Evolutionary conservation across 2,888 invertebrate genomes (phyloP).

Genomic region (Artemia sp.): DNA sequence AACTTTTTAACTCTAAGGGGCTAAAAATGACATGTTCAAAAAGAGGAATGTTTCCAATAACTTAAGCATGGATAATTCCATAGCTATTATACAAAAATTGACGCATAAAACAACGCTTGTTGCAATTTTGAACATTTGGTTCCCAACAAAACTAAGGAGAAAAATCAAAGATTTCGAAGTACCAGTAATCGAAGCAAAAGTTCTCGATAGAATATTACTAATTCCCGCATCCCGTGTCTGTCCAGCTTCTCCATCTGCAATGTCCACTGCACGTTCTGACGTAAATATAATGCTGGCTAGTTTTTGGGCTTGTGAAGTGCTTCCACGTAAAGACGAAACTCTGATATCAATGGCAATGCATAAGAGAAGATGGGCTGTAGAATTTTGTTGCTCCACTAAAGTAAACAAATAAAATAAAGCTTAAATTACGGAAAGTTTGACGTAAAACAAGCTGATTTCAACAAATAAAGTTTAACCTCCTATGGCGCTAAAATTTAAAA

Average conservation of each 20-base stretch:
- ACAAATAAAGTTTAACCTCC: neutral
- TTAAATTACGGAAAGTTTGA: constrained; percentile 14
- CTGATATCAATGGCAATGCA: constrained; percentile 15
- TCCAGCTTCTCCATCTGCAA: neutral
- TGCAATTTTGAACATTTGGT: no score
- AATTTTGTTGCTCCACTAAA: constrained; percentile 1
- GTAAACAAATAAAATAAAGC: neutral
- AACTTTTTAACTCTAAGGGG: no score
- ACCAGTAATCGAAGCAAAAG: constrained; percentile 16
- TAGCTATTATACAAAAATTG: no score
- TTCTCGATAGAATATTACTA: neutral
- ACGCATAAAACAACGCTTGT: no score
- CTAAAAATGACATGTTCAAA: no score
- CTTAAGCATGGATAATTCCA: no score
- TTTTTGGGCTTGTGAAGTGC: constrained; percentile 7
- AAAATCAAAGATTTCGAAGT: no score
- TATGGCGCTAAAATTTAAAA: no score
- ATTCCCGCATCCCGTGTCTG: neutral
- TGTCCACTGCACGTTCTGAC: neutral
- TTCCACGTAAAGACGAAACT: constrained; percentile 22
- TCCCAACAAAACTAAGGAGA: no score
- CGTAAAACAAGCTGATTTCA: neutral
- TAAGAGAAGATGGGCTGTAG: constrained; percentile 14
- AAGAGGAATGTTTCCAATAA: no score
- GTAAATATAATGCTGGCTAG: neutral